phyloP scores from a whole-genome alignment of 1,140 invertebrate species.

The Tetramorium simillimum region DNA sequence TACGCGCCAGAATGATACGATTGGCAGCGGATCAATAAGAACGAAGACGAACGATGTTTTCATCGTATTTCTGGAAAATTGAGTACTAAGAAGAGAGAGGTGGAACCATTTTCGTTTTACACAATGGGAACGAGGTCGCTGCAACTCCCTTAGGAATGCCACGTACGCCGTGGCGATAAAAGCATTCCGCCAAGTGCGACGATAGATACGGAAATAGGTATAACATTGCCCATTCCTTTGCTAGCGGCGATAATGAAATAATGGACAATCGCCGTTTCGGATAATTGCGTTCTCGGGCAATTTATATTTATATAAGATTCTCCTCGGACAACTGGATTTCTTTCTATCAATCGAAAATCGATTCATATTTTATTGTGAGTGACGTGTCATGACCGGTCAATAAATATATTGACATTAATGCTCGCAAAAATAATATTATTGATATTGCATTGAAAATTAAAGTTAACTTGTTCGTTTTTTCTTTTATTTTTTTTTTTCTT shows the following conservation, averaged over 20 bases:
- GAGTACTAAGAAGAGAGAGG: constrained; percentile 3
- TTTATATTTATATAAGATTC: not conserved
- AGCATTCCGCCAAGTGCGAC: constrained; percentile 47
- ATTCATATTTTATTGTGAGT: not conserved
- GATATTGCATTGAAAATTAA: not conserved
- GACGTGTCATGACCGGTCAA: not conserved
- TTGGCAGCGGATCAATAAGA: constrained; percentile 51
- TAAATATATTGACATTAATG: not conserved
- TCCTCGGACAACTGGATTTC: not conserved
- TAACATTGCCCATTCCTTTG: constrained; percentile 1
- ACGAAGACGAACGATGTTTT: constrained; percentile 51
- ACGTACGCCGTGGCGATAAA: constrained; percentile 50
- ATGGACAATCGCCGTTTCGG: not conserved
- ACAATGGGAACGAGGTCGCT: constrained; percentile 66
- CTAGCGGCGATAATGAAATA: constrained; percentile 30
- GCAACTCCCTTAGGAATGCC: constrained; percentile 44
- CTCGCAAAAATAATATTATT: not conserved
- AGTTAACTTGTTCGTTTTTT: not conserved
- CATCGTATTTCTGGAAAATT: constrained; percentile 55
- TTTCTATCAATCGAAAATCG: not conserved
- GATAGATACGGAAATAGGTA: constrained; percentile 57
- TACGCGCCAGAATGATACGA: constrained; percentile 35
- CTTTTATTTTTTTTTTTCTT: not conserved
- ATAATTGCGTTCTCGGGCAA: not conserved
- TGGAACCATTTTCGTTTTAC: constrained; percentile 66